phyloP scores from a whole-genome alignment of 2,888 invertebrate genomes.

The Sialis lutaria region DNA sequence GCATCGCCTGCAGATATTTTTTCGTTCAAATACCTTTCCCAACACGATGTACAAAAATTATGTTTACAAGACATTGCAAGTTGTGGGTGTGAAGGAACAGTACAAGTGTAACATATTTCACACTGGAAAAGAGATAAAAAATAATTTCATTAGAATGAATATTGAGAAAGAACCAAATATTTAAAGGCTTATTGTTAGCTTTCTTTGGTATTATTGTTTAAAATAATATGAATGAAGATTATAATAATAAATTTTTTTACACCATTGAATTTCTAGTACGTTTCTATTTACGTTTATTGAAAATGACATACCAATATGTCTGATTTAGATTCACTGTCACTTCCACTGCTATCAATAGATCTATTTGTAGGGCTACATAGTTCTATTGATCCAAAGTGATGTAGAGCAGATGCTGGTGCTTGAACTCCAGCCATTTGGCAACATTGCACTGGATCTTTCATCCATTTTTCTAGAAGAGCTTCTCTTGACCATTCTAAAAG shows the following conservation, averaged over 20 bases:
- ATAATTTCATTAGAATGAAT: not conserved
- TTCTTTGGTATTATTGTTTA: too few relatives aligned
- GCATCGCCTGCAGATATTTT: conserved; percentile 49
- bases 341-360: not conserved
- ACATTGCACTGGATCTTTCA: conserved; percentile 42
- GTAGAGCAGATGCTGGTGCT: conserved; percentile 33
- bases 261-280: too few relatives aligned
- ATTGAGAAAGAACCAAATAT: not conserved
- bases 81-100: conserved; percentile 28
- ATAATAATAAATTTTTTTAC: too few relatives aligned
- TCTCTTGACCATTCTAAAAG: conserved; percentile 49
- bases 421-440: conserved; percentile 48
- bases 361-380: conserved; percentile 17
- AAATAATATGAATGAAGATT: too few relatives aligned
- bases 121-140: conserved; percentile 25
- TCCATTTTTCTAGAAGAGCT: conserved; percentile 45
- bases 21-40: conserved; percentile 44
- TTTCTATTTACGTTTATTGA: too few relatives aligned
- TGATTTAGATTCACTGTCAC: conserved; percentile 1
- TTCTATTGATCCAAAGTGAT: conserved; percentile 22
- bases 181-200: too few relatives aligned
- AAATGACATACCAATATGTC: not conserved
- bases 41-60: conserved; percentile 42
- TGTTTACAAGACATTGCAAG: conserved; percentile 43
- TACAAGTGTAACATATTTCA: conserved; percentile 34